Evolutionary conservation across 2,888 invertebrate species (phyloP).

Genomic region (Microplitis deprimator): DNA sequence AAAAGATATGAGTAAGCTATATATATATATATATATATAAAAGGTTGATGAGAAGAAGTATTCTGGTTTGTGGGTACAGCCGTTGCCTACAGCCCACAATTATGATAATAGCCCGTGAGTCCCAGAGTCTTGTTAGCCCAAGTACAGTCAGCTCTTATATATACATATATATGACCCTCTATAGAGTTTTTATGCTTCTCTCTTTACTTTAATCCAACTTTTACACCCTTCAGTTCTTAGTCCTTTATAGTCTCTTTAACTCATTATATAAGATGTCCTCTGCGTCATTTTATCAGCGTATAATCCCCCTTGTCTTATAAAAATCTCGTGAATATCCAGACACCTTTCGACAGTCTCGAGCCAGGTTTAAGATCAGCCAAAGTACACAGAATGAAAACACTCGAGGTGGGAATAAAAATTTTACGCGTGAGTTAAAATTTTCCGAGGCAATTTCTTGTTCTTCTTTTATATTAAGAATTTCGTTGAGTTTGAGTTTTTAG

Average conservation of each 20-base stretch:
- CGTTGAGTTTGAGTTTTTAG: neutral
- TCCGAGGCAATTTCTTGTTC: neutral
- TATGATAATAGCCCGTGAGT: conserved; percentile 70
- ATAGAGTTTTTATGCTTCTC: conserved; percentile 47
- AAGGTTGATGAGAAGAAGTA: conserved; percentile 65
- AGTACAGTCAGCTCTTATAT: conserved; percentile 65
- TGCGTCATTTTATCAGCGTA: conserved; percentile 19
- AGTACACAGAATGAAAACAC: neutral
- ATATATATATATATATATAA: neutral
- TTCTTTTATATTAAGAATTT: neutral
- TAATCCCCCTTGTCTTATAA: neutral
- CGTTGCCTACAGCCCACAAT: conserved; percentile 70
- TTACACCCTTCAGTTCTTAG: neutral
- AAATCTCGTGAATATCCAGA: neutral
- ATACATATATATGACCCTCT: conserved; percentile 46
- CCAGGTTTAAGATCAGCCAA: conserved; percentile 23
- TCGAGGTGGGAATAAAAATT: neutral
- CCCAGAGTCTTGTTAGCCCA: conserved; percentile 69
- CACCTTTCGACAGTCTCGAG: neutral
- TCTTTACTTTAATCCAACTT: conserved; percentile 47
- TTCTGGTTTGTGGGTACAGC: conserved; percentile 71
- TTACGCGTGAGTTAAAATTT: neutral
- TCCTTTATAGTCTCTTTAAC: neutral
- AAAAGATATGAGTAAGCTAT: conserved; percentile 50
- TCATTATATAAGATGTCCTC: neutral